Base-by-base conservation (phyloP, 23 tunicate genomes). In the Ciona savignyi region DNA sequence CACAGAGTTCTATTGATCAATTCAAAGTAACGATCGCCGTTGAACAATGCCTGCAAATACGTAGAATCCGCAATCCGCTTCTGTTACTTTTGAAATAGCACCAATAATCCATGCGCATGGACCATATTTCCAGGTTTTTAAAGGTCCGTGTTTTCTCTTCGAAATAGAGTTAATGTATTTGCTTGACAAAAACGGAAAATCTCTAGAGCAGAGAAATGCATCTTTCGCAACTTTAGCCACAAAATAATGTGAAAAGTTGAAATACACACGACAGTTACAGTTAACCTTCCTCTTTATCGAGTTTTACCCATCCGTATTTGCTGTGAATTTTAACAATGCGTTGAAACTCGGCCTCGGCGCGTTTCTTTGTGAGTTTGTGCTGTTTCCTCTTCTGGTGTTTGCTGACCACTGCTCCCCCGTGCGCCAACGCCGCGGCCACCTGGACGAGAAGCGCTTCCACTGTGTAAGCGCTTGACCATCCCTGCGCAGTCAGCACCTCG, bases 401-500 rank as follows among this genome's bases (percentile, higher is more conserved):
- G 78, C 93, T 86, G 25, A 86, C 83, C 4, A 86, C 80, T 2
- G 93, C 93, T 1, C 93, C 93, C 4, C 93, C 93, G 76, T 86
- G 93, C 1, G 93, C 65, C 31, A 86, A 61, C 51, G 83, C 69
- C 19, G 93, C 78, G 4, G 78, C 93, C 27, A 86, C 93, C 68
- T 86, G 93, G 2, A 86, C 81, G 60, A 86, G 72, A 1, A 86
- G 62, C 21, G 93, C 82, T 51, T 86, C 93, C 51, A 86, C 70
- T 1, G 93, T 86, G 81, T 86, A 86, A 3, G 82, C 84, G 66
- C 93, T 86, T 0, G 85, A 86, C 93, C 93, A 86, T 71, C 93
- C 93, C 48, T 79, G 93, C 4, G 74, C 56, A 26, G 93, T 86
- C 1, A 86, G 77, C n/a, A 86, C 72, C 51, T 86, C 93, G 48